Base-by-base conservation (phyloP, 2,113 vertebrate genomes). In the Rhagologus leucostigma region DNA sequence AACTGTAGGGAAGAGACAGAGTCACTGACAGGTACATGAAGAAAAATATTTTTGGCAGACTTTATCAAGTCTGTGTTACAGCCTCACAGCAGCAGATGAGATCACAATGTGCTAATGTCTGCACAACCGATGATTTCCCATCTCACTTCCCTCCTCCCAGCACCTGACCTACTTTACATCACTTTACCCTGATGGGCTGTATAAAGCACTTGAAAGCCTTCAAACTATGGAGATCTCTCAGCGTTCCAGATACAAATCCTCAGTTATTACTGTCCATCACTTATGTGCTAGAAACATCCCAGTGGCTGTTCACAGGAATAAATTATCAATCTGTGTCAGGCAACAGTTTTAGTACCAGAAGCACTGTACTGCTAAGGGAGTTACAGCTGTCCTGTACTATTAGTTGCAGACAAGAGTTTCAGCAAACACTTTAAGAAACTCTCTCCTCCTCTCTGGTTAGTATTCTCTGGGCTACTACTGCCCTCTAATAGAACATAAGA, bases 81-180 rank as follows among this genome's bases (percentile, higher is more conserved):
- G 73, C 83, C 93, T 93, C 92, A 78, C 68, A 92, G 92, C 88
- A 92, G 93, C 19, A 3, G 75, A 95, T 94, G 90, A 94, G 93
- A 95, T 96, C 95, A 93, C 88, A 75, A 89, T 81, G 92, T 94
- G 93, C 87, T 94, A 94, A 95, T 87, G 95, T 90, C 93, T 97
- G 85, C 52, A 93, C 63, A 77, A 27, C 63, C 0, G 26, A 95
- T 67, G 68, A 95, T 96, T 96, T 90, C 59, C 55, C 79, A 90
- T 60, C 78, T 93, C 65, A 33, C 91, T 73, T 85, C 42, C 52
- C 75, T 91, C 88, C 76, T 88, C 64, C 60, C 41, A 77, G 75
- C 39, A 84, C 92, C 90, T 96, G 93, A 93, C 95, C 96, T 96
- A 96, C 85, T 97, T 97, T 96, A 92, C 85, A 95, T 63, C 64